phyloP scores from a whole-genome alignment of 1,140 invertebrate genomes.

The Sitodiplosis mosellana region DNA sequence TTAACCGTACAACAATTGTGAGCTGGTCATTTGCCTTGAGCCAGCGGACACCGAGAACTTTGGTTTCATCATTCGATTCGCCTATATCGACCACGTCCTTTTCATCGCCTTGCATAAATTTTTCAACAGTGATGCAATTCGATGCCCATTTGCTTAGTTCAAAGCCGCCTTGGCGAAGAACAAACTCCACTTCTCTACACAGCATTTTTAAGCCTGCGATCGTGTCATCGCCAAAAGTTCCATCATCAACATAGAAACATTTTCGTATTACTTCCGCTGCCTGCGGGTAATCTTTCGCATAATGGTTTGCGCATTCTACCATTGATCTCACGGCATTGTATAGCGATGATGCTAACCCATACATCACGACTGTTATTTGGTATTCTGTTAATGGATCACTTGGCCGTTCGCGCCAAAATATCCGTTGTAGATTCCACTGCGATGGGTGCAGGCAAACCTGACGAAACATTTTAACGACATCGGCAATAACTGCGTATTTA shows the following conservation, averaged over 20 bases:
- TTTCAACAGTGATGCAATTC: constrained; percentile 8
- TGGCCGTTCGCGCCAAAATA: constrained; percentile 20
- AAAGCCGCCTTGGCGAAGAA: constrained; percentile 8
- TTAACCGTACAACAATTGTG: constrained; percentile 9
- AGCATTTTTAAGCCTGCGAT: constrained; percentile 13
- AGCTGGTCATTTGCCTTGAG: constrained; percentile 5
- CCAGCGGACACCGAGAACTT: constrained; percentile 10
- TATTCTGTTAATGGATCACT: constrained; percentile 7
- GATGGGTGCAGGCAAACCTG: constrained; percentile 14
- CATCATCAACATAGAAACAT: constrained; percentile 26
- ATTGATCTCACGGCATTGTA: constrained; percentile 18
- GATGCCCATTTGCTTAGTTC: constrained; percentile 13
- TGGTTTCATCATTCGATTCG: constrained; percentile 2
- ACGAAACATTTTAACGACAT: constrained; percentile 25
- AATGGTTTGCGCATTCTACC: constrained; percentile 14
- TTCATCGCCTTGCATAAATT: constrained; percentile 4
- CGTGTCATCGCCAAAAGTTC: constrained; percentile 16
- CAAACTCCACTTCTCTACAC: constrained; percentile 5
- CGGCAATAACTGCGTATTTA: constrained; percentile 15
- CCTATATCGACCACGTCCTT: neutral
- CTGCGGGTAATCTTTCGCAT: constrained; percentile 10
- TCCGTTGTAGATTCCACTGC: constrained; percentile 20
- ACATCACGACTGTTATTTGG: constrained; percentile 16
- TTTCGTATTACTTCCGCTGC: constrained; percentile 11
- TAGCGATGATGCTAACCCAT: constrained; percentile 18